phyloP scores from a whole-genome alignment of 2,113 vertebrate genomes.

The Rhinolophus ferrumequinum region DNA sequence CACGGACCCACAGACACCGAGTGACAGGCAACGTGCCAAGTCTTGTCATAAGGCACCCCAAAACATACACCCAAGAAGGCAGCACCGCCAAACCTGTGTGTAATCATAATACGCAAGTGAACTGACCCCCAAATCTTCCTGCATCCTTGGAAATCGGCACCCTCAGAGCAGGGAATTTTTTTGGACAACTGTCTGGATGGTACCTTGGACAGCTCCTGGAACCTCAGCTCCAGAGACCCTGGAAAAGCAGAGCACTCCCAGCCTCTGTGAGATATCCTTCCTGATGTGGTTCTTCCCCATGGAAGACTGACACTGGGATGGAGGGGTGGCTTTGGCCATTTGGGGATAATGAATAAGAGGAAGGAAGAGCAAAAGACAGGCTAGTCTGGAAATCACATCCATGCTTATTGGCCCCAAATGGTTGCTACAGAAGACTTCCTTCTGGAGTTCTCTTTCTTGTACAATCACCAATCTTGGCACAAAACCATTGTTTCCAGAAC shows the following conservation, averaged over 20 bases:
- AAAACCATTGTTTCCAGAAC: background rate
- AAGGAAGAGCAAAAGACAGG: background rate
- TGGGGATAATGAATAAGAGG: background rate
- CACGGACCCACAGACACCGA: background rate
- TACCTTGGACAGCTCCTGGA: conserved; percentile 58
- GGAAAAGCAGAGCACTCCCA: fast-evolving
- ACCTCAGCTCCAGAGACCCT: background rate
- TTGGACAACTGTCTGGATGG: background rate
- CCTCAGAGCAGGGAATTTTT: fast-evolving
- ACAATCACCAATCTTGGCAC: background rate
- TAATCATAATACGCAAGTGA: too few relatives aligned
- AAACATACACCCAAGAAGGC: background rate
- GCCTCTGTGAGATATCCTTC: too few relatives aligned
- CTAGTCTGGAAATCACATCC: background rate
- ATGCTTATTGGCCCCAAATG: background rate
- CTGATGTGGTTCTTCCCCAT: background rate
- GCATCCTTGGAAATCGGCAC: background rate
- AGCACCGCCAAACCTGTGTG: background rate
- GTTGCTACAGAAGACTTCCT: background rate
- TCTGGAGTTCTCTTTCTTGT: background rate
- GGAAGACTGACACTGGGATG: background rate
- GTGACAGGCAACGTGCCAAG: background rate
- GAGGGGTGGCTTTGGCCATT: background rate
- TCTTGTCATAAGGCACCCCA: background rate
- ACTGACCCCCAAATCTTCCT: background rate